These are phyloP conservation scores for Suncus etruscus DNA, from an alignment of 2,113 vertebrate genomes.

Conservation along the genomic window DNA sequence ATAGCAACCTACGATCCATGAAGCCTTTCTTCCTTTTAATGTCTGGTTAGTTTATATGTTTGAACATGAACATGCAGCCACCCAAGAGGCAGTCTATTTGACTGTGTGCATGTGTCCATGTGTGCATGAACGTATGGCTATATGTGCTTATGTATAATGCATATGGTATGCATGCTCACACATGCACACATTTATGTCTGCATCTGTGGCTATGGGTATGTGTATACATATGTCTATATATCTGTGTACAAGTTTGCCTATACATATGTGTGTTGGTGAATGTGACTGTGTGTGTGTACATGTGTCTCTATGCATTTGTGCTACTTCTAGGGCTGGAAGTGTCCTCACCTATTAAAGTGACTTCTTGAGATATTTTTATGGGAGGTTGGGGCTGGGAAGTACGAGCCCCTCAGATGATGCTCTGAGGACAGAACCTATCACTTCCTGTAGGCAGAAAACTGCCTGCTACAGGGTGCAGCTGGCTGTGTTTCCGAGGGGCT, in stretches of 20 bases:
- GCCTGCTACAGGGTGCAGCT: neutral
- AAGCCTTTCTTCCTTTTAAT: conserved; percentile 23
- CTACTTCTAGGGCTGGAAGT: rapidly evolving
- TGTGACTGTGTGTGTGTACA: too few relatives aligned
- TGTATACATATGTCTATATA: rapidly evolving
- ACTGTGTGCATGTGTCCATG: neutral
- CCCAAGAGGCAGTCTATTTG: conserved; percentile 69
- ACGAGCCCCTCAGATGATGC: rapidly evolving
- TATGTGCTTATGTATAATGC: too few relatives aligned
- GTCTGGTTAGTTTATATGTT: too few relatives aligned
- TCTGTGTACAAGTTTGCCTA: neutral
- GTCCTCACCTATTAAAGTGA: neutral
- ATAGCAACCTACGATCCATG: neutral
- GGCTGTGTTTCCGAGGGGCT: neutral
- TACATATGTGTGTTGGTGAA: neutral
- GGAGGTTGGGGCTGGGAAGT: neutral
- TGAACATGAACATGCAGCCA: neutral
- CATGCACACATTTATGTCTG: rapidly evolving
- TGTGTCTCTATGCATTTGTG: neutral
- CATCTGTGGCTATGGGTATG: too few relatives aligned
- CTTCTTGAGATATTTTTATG: neutral
- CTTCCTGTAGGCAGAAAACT: neutral
- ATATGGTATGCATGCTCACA: too few relatives aligned
- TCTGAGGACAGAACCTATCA: neutral
- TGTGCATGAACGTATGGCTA: neutral